These are phyloP conservation scores for Oryzias dopingdopingensis DNA, from an alignment of 2,797 vertebrate species.

Conservation along the genomic window DNA sequence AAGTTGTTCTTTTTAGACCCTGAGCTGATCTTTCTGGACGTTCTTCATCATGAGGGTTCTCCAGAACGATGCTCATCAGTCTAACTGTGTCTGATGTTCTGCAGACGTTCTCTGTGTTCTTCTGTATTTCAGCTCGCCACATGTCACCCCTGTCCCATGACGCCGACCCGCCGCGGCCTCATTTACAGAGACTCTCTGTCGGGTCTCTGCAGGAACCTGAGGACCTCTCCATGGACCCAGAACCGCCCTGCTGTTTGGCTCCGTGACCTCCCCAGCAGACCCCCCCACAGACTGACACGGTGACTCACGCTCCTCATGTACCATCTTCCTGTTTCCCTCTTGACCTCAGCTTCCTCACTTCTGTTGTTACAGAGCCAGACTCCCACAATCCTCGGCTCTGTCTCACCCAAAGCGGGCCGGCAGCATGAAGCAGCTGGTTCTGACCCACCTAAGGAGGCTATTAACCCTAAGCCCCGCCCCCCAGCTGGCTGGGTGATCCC, in stretches of 20 bases:
- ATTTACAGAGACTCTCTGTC: conserved; percentile 54
- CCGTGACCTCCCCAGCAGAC: conserved; percentile 1
- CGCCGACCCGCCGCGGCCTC: conserved; percentile 31
- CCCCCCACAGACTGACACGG: background rate
- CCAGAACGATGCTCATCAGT: no score
- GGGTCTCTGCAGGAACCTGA: conserved; percentile 44
- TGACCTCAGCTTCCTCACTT: background rate
- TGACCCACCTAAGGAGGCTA: conserved; percentile 50
- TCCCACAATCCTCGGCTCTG: conserved; percentile 39
- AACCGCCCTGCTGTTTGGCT: background rate
- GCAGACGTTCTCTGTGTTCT: no score
- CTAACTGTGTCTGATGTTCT: no score
- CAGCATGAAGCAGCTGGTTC: conserved; percentile 40
- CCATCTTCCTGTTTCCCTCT: background rate
- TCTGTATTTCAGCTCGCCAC: conserved; percentile 42
- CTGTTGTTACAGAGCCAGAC: conserved; percentile 15
- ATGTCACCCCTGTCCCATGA: conserved; percentile 41
- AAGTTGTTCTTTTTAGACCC: no score
- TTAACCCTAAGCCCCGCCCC: conserved; percentile 31
- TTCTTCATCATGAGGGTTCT: no score
- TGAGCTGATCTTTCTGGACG: no score
- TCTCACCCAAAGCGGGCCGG: conserved; percentile 9
- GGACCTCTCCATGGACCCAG: background rate
- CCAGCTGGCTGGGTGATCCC: background rate
- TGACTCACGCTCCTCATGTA: no score